Evolutionary conservation across 1,140 invertebrate genomes (phyloP).

Genomic region (Penaeus japonicus): DNA sequence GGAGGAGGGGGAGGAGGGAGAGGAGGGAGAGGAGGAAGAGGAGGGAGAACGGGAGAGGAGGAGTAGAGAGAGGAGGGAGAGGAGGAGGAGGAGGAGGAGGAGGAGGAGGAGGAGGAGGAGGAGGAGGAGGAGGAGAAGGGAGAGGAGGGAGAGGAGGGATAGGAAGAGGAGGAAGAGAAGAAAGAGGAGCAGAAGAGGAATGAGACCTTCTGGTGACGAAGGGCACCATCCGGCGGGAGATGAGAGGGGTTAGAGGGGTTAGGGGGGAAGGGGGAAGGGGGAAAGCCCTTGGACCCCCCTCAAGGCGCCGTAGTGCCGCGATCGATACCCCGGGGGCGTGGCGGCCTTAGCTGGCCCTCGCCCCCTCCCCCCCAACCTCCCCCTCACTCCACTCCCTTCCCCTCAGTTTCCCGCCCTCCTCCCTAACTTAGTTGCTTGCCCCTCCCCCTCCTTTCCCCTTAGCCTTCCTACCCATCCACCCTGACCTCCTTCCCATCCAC

Average conservation of each 20-base stretch:
- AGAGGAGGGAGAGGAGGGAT: not conserved
- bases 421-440: too few species aligned
- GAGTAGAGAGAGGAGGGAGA: not conserved
- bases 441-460: too few species aligned
- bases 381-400: too few species aligned
- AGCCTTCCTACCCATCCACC: too few species aligned
- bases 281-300: not conserved
- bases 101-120: not conserved
- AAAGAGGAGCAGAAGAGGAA: not conserved
- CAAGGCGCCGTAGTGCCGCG: too few species aligned
- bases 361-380: too few species aligned
- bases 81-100: not conserved
- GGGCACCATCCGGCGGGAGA: too few species aligned
- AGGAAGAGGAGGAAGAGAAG: not conserved
- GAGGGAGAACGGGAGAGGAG: not conserved
- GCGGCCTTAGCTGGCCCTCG: too few species aligned
- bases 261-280: not conserved
- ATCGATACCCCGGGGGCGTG: too few species aligned
- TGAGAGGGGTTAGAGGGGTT: not conserved
- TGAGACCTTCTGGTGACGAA: not conserved
- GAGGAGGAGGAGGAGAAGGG: not conserved
- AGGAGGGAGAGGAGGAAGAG: not conserved
- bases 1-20: not conserved
- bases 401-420: too few species aligned
- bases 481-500: too few species aligned